Conservation (phyloP, 2,888 invertebrate species). For the Anorthoa munda region DNA sequence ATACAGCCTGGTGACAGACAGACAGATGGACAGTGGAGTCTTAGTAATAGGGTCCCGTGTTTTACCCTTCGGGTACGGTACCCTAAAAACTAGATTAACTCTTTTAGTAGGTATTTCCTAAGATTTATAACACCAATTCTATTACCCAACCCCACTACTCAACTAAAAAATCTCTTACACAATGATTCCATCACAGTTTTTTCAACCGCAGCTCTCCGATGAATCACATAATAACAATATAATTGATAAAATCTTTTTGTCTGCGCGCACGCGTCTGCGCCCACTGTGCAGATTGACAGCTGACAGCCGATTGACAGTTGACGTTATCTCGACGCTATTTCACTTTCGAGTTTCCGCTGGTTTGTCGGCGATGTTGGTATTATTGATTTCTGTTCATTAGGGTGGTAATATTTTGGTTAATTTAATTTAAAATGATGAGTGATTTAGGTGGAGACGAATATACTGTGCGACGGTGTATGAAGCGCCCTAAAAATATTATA, state of each 20-base stretch:
- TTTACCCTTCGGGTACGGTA: no score
- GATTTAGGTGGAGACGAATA: background rate
- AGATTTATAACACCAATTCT: no score
- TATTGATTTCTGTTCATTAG: constrained; percentile 57
- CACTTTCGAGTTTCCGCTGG: constrained; percentile 63
- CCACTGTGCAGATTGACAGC: constrained; percentile 64
- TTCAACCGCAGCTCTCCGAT: constrained; percentile 39
- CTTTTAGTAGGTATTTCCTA: no score
- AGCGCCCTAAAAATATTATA: no score
- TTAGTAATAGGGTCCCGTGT: no score
- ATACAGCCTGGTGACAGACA: no score
- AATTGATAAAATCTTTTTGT: constrained; percentile 65
- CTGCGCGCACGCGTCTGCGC: constrained; percentile 56
- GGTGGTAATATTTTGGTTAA: constrained; percentile 9
- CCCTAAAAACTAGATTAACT: no score
- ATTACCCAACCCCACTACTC: background rate
- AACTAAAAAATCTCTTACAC: constrained; percentile 22
- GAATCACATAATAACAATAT: constrained; percentile 59
- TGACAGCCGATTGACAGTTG: constrained; percentile 63
- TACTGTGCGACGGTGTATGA: no score
- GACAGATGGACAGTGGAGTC: no score
- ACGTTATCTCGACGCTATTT: constrained; percentile 65
- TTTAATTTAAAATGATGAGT: background rate
- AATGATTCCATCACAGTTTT: constrained; percentile 55
- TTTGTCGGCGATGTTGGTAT: constrained; percentile 28